phyloP scores from a whole-genome alignment of 1,140 invertebrate species.

The Macrostomum lignano region DNA sequence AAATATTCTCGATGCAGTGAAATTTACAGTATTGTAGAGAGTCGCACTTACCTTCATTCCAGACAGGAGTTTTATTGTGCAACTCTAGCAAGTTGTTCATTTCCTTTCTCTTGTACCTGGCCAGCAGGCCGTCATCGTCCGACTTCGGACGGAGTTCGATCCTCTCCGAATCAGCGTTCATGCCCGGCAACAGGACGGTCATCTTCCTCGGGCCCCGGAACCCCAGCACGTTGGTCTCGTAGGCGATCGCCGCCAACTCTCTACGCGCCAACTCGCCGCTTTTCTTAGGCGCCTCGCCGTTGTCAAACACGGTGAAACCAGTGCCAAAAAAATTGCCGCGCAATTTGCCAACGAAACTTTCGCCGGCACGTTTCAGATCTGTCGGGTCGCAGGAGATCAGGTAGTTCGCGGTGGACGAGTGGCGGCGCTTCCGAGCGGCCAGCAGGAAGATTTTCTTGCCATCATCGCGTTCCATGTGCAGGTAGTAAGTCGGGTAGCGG shows the following conservation, averaged over 20 bases:
- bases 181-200: conserved; percentile 76
- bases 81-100: conserved; percentile 72
- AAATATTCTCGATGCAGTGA: no score
- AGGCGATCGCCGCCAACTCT: conserved; percentile 68
- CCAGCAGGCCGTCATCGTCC: conserved; percentile 33
- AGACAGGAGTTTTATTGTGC: conserved; percentile 91
- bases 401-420: conserved; percentile 89
- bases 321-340: conserved; percentile 78
- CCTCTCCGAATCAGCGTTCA: conserved; percentile 28
- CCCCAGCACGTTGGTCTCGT: conserved; percentile 91
- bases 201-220: conserved; percentile 92
- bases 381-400: conserved; percentile 91
- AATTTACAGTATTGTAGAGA: no score
- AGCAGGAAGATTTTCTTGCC: conserved; percentile 81
- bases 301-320: conserved; percentile 79
- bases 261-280: conserved; percentile 35
- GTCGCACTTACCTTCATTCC: conserved; percentile 69
- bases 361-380: conserved; percentile 65
- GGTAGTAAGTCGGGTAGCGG: conserved; percentile 84
- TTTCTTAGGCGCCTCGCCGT: conserved; percentile 49
- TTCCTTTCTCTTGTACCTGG: conserved; percentile 44
- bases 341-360: conserved; percentile 70
- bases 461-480: conserved; percentile 78
- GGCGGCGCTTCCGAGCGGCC: conserved; percentile 81
- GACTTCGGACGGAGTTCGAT: conserved; percentile 27